A percentile compares a stretch with the other conserved stretches of the same genome.
phyloP scores from a whole-genome alignment of 2,888 invertebrate genomes.

The Linyphia triangularis region DNA sequence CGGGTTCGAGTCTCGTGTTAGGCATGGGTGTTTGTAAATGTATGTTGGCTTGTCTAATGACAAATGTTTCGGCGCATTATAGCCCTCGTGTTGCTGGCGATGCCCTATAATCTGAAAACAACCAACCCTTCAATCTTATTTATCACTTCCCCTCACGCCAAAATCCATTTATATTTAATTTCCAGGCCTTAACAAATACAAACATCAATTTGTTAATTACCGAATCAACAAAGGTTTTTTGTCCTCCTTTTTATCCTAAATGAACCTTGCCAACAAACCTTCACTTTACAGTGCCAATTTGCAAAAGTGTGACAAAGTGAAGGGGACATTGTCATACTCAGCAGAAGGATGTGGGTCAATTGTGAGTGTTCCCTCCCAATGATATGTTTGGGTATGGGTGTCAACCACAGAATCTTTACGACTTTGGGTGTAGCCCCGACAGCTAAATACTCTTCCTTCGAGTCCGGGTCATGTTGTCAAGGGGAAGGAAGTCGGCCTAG shows the following conservation, averaged over 20 bases:
- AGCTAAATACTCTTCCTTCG: too few species aligned
- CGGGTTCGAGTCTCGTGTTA: too few species aligned
- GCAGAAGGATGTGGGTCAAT: neutral
- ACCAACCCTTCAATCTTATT: too few species aligned
- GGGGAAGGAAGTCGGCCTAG: neutral
- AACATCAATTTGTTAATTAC: too few species aligned
- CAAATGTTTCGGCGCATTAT: too few species aligned
- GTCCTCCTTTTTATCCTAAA: neutral
- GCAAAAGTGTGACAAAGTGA: neutral
- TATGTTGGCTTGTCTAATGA: too few species aligned
- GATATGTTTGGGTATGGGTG: neutral
- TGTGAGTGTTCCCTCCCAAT: neutral
- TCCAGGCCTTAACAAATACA: too few species aligned
- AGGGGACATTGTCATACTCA: neutral
- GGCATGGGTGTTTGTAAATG: too few species aligned
- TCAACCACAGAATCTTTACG: neutral
- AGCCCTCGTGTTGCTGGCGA: too few species aligned
- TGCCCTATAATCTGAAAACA: too few species aligned
- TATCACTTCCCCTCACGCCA: too few species aligned
- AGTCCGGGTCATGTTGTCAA: neutral
- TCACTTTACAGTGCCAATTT: neutral
- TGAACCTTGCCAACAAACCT: neutral
- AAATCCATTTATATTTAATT: too few species aligned
- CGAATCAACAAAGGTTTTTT: neutral
- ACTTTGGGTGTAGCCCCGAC: neutral